Evolutionary conservation across 2,888 invertebrate species (phyloP), one percentile per base, ranked within the genome.

Genomic region (Ectemnius continuus): DNA sequence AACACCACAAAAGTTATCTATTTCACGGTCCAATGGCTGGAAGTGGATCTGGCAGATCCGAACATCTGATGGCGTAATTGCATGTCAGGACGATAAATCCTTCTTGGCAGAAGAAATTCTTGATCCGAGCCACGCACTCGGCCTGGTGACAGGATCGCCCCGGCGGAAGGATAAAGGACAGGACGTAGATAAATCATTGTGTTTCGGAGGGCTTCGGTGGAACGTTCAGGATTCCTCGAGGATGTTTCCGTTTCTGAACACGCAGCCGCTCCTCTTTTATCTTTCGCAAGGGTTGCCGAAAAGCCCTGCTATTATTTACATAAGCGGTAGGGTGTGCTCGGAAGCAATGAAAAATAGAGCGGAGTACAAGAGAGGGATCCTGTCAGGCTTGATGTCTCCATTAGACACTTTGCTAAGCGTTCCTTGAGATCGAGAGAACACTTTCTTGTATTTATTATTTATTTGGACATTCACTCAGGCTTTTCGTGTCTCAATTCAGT

Each of bases 101-200:
- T 60, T 61, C n/a, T n/a, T 5, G 57, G 14, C 52, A 47, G 66
- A 78, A 81, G 81, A 78, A 83, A 84, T 83, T 76, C 83, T 64
- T 76, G 83, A 81, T 84, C 82, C 79, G 60, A 62, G 77, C 69
- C 75, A 75, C 79, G 79, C 81, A 77, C 74, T 67, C 69, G 66
- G 26, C 47, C 46, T 65, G 79, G 71, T 74, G 83, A 81, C 81
- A 81, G 70, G 68, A 77, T 74, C 81, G 81, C 76, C 80, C 68
- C 64, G 36, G 68, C 48, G 70, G 63, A 61, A 65, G 81, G 83
- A 81, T 84, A 81, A 84, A 61, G 83, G 70, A 58, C 64, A 72
- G 76, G 83, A 79, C 83, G 67, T 75, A 72, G 84, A 84, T 77
- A 81, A 84, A 81, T 84, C 82, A 74, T 79, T 76, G 73, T 78